phyloP scores from a whole-genome alignment of 1,140 invertebrate species.

The Heliconius himera region DNA sequence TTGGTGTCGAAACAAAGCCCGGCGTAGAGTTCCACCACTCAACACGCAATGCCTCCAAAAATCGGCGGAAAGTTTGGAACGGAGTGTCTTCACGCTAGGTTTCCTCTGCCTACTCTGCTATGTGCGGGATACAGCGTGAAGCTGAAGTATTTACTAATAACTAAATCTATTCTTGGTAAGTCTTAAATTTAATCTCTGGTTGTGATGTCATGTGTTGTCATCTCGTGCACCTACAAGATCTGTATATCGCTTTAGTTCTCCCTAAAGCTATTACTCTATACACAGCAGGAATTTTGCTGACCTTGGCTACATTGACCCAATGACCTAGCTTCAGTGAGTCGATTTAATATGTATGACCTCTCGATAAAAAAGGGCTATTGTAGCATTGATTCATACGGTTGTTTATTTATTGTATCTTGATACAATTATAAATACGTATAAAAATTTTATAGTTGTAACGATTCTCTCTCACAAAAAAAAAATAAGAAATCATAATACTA shows the following conservation, averaged over 20 bases:
- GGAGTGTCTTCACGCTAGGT: no score
- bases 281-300: slow-evolving; percentile 10
- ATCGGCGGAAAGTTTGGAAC: no score
- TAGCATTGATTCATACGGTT: background rate
- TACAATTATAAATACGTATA: background rate
- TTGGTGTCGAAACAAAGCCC: no score
- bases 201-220: background rate
- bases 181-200: background rate
- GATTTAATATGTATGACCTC: slow-evolving; percentile 26
- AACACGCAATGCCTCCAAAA: no score
- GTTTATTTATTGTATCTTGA: background rate
- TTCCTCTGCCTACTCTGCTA: no score
- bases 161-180: no score
- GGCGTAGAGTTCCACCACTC: no score
- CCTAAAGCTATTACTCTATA: background rate
- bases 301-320: slow-evolving; percentile 34
- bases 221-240: background rate
- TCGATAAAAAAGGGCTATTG: slow-evolving; percentile 28
- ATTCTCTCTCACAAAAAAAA: no score
- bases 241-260: background rate
- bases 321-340: slow-evolving; percentile 33
- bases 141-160: no score
- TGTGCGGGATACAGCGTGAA: no score
- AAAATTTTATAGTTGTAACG: no score
- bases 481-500: no score